Evolutionary conservation across 2,888 invertebrate species (phyloP), one percentile per base, ranked within the genome.

Genomic region (Clusia tigrina): DNA sequence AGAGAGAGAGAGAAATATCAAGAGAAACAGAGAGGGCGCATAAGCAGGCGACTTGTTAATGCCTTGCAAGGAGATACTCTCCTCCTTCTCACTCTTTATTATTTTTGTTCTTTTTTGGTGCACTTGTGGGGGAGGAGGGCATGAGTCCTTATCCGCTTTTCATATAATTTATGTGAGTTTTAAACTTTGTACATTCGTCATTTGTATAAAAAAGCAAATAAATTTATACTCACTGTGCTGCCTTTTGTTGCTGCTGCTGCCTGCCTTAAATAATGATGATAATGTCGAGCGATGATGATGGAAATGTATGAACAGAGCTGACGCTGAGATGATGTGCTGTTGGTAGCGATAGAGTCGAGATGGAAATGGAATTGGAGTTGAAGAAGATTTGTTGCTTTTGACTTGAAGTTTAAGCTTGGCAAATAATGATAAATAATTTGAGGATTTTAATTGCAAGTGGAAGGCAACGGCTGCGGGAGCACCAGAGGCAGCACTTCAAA

Each of bases 181-280:
- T 48, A 48, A 48, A 48, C 48, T 48, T 48, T 48, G 48, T 22
- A 48, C 48, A 48, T 48, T 48, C 48, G 48, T 48, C 48, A 48
- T 48, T 48, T 48, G 48, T 48, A 20, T 18, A 48, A 48, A 48
- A 48, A 48, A 48, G 48, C 48, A 48, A 48, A 48, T 48, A 48
- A 48, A 48, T 48, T 48, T 48, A 48, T 42, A 15, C n/a, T 32
- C 32, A n/a, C n/a, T 42, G 12, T 18, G 48, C 48, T 18, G 20
- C 15, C 48, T 18, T 22, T 5, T 48, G 18, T 20, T 48, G 3
- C 22, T 48, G 20, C 48, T 3, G n/a, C 42, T 42, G 48, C 18
- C 48, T 48, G 48, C 6, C 48, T 48, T 18, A 48, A 48, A 22
- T 48, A 48, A 22, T 48, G 22, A 20, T 48, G 22, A 42, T 42